phyloP scores from a whole-genome alignment of 2,113 vertebrate species.

The Myrmecophaga tridactyla region DNA sequence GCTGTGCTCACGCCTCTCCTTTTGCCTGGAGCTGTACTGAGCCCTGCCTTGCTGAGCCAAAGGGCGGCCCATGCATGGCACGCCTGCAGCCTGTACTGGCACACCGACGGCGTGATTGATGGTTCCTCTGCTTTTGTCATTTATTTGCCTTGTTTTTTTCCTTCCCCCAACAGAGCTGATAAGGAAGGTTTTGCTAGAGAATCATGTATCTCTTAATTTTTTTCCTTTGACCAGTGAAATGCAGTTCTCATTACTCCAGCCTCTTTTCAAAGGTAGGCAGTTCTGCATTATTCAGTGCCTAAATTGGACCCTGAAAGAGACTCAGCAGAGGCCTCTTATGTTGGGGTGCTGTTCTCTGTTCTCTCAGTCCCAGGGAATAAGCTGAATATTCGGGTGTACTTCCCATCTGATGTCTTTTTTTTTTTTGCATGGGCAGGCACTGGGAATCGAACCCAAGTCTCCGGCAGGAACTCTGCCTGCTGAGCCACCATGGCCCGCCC shows the following conservation, averaged over 20 bases:
- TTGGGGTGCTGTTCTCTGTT: neutral
- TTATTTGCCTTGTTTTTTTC: conserved; percentile 67
- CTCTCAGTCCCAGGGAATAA: neutral
- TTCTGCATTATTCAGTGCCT: conserved; percentile 18
- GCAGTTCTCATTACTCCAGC: neutral
- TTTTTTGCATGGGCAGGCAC: no score
- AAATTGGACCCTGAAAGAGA: neutral
- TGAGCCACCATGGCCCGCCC: no score
- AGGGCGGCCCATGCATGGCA: neutral
- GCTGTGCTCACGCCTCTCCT: neutral
- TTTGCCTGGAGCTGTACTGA: neutral
- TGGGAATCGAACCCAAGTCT: no score
- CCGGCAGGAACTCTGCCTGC: no score
- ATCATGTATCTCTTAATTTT: conserved; percentile 34
- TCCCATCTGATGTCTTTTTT: neutral
- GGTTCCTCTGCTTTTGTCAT: conserved; percentile 52
- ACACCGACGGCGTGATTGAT: conserved; percentile 48
- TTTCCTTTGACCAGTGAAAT: neutral
- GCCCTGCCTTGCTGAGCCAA: neutral
- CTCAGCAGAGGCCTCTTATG: neutral
- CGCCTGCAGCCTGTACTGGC: neutral
- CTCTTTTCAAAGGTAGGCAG: conserved; percentile 47
- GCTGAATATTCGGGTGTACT: rapidly evolving
- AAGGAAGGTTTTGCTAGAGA: conserved; percentile 59
- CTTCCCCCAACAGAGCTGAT: conserved; percentile 60